Evolutionary conservation across 2,888 invertebrate genomes (phyloP), one percentile per base, ranked within the genome.

Genomic region (Drosophila suboccidentalis): DNA sequence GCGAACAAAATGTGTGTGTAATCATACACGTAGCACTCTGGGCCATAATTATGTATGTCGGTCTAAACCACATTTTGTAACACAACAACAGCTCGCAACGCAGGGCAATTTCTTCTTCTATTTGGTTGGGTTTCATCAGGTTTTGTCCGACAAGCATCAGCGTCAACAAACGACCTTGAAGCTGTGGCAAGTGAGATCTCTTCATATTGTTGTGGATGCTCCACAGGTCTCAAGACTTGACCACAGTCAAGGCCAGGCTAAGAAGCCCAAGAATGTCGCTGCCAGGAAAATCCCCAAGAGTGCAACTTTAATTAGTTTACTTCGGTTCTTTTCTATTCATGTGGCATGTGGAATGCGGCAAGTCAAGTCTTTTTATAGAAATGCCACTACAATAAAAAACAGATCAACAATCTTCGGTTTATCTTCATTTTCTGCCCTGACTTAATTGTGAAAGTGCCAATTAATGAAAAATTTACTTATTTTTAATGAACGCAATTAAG

Each of bases 131-230:
- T 55, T 57, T 76, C 46, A 57, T 53, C 67, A 67, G 64, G 54
- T 59, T 59, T 38, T 15, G n/a, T n/a, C 15, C 22, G 49, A 11
- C 22, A 10, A 26, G 11, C 19, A 15, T 60, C 44, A 11, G 54
- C 57, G 71, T 69, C 81, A 78, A 78, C 26, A 65, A 59, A 69
- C 77, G 73, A 34, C 78, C 73, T 78, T 80, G 70, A 51, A 41
- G 41, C 15, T 46, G 59, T 29, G 60, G 38, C 60, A 62, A 49
- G 13, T 49, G 22, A 60, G 39, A 50, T 57, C 66, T 57, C 66
- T 53, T 67, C 17, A 64, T 8, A 32, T 41, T 41, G 41, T 32
- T 50, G 26, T 61, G 34, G 44, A 38, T 51, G 44, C 54, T 32
- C 32, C 44, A 22, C 44, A 44, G 44, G 3, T 26, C 29, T 17